Evolutionary conservation across 2,888 invertebrate genomes (phyloP).

Genomic region (Rapana venosa): DNA sequence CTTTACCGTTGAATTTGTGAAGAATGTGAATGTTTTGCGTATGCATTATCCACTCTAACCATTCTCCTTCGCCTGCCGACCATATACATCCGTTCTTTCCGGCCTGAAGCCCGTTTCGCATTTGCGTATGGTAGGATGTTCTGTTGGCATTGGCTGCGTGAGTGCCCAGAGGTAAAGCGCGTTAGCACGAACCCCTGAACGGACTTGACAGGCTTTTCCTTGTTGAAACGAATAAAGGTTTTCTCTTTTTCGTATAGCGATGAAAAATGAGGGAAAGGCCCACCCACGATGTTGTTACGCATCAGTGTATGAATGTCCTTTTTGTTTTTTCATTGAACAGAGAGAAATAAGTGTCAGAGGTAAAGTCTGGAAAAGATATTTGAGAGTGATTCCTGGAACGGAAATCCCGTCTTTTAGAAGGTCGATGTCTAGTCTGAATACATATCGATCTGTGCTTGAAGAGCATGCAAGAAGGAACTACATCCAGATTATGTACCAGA

Average conservation of each 20-base stretch:
- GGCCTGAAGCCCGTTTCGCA: background rate
- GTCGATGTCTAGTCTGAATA: background rate
- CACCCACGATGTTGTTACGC: background rate
- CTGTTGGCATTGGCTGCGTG: slow-evolving; percentile 10
- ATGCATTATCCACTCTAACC: background rate
- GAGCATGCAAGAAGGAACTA: background rate
- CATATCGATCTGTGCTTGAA: slow-evolving; percentile 30
- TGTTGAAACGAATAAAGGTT: background rate
- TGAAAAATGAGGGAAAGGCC: slow-evolving; percentile 13
- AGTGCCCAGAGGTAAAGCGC: background rate
- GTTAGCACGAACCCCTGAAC: background rate
- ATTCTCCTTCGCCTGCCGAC: background rate
- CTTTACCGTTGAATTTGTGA: slow-evolving; percentile 10
- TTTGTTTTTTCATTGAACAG: background rate
- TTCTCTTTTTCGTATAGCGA: background rate
- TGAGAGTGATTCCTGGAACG: slow-evolving; percentile 13
- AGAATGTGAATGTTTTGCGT: slow-evolving; percentile 4
- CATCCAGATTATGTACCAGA: slow-evolving; percentile 17
- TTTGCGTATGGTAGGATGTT: background rate
- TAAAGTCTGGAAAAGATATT: slow-evolving; percentile 8
- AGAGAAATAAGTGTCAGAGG: background rate
- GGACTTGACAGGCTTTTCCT: background rate
- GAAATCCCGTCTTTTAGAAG: slow-evolving; percentile 21
- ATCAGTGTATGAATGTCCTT: background rate
- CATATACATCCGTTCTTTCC: background rate